Evolutionary conservation across 2,113 vertebrate genomes (phyloP).

Genomic region (Aptenodytes patagonicus): DNA sequence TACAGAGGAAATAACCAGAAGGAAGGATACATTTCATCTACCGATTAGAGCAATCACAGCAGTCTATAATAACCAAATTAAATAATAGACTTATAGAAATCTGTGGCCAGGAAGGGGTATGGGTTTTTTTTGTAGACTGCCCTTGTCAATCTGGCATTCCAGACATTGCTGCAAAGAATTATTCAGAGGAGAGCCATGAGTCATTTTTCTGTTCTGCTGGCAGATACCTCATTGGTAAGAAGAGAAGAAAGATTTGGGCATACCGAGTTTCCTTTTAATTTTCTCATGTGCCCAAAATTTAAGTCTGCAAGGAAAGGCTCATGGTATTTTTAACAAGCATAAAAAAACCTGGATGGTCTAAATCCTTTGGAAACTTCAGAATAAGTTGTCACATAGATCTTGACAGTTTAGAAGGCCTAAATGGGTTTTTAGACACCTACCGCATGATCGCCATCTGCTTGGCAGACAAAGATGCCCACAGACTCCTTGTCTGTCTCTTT

Average conservation of each 20-base stretch:
- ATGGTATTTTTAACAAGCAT: background rate
- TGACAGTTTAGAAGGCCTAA: background rate
- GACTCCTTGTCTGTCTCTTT: background rate
- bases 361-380: background rate
- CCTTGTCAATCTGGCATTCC: background rate
- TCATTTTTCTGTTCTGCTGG: background rate
- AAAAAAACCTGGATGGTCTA: rapidly evolving
- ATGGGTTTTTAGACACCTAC: background rate
- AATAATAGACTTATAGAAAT: background rate
- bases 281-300: background rate
- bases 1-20: background rate
- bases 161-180: background rate
- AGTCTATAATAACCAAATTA: background rate
- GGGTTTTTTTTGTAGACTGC: background rate
- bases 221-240: background rate
- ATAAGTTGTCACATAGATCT: background rate
- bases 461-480: background rate
- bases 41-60: background rate
- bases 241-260: background rate
- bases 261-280: background rate
- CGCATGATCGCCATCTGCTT: background rate
- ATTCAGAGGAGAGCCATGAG: background rate
- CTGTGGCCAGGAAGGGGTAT: background rate
- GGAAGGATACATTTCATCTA: background rate
- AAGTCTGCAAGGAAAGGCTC: background rate